phyloP scores from a whole-genome alignment of 2,888 invertebrate genomes.

The Mechanitis messenoides region DNA sequence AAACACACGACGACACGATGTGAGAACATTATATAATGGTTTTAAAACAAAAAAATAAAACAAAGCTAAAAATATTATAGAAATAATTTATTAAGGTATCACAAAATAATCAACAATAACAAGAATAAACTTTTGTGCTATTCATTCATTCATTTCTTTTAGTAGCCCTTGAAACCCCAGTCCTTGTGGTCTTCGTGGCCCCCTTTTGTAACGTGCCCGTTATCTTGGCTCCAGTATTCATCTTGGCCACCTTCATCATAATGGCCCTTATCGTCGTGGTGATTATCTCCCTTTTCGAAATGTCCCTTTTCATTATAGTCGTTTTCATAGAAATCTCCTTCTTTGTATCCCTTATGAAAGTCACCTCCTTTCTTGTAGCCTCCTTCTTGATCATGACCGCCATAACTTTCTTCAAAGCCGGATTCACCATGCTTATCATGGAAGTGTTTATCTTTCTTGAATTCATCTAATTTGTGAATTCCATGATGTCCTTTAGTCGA shows the following conservation, averaged over 20 bases:
- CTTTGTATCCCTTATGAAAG: slow-evolving; percentile 86
- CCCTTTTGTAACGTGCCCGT: slow-evolving; percentile 84
- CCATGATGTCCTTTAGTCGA: slow-evolving; percentile 90
- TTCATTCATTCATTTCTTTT: slow-evolving; percentile 22
- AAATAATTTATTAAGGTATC: slow-evolving; percentile 27
- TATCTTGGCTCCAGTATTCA: slow-evolving; percentile 82
- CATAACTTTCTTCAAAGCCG: slow-evolving; percentile 87
- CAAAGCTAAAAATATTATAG: slow-evolving; percentile 16
- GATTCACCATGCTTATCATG: slow-evolving; percentile 89
- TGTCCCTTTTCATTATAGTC: slow-evolving; percentile 87
- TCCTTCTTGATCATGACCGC: slow-evolving; percentile 84
- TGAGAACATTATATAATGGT: too few species aligned
- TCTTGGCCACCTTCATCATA: slow-evolving; percentile 85
- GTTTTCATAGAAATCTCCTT: slow-evolving; percentile 84
- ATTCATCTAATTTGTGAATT: slow-evolving; percentile 89
- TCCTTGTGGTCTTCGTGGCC: slow-evolving; percentile 86
- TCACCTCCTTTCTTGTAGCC: slow-evolving; percentile 87
- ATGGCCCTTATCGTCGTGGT: slow-evolving; percentile 85
- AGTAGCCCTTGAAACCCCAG: slow-evolving; percentile 80
- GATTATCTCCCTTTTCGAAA: slow-evolving; percentile 86
- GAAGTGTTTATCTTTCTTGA: slow-evolving; percentile 91
- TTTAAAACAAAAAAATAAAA: not conserved
- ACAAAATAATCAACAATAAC: slow-evolving; percentile 34
- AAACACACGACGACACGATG: too few species aligned
- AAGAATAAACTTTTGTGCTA: slow-evolving; percentile 16